Percentiles rank a stretch among this genome's conserved stretches.
These are phyloP conservation scores for Eurytemora carolleeae DNA, from an alignment of 1,140 invertebrate genomes.

Conservation along the genomic window DNA sequence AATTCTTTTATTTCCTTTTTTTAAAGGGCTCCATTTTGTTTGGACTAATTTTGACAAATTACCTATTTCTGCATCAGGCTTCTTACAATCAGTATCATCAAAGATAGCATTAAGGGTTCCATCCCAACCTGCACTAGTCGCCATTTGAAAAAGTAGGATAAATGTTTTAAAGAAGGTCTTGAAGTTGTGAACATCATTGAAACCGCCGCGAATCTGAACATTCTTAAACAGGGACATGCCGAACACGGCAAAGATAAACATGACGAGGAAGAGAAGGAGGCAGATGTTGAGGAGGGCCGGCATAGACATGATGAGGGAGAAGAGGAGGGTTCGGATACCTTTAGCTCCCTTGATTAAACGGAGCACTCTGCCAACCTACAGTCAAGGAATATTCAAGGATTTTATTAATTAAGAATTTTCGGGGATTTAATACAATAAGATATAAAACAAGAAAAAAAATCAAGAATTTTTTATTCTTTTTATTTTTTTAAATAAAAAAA, in stretches of 20 bases:
- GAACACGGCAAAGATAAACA: constrained; percentile 98
- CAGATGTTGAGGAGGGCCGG: constrained; percentile 97
- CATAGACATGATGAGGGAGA: constrained; percentile 90
- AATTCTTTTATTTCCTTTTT: too few relatives aligned
- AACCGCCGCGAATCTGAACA: constrained; percentile 41
- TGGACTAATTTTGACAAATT: too few relatives aligned
- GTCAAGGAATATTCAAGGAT: too few relatives aligned
- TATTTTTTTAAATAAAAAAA: too few relatives aligned
- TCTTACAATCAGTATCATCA: constrained; percentile 75
- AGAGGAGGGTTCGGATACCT: constrained; percentile 86
- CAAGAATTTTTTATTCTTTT: too few relatives aligned
- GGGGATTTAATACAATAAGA: too few relatives aligned
- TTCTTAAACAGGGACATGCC: constrained; percentile 99
- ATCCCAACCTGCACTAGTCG: constrained; percentile 93
- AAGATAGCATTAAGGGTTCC: constrained; percentile 84
- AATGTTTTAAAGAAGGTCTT: constrained; percentile 95
- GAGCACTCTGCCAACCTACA: constrained; percentile 67
- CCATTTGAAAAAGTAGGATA: constrained; percentile 95
- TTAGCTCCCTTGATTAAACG: constrained; percentile 92
- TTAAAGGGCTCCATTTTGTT: too few relatives aligned
- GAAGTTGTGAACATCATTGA: constrained; percentile 93
- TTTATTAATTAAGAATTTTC: too few relatives aligned
- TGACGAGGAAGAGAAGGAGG: constrained; percentile 85
- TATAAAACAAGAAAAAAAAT: too few relatives aligned
- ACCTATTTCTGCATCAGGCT: constrained; percentile 58